phyloP scores from a whole-genome alignment of 2,888 invertebrate species.

The Stenchaetothrips biformis region DNA sequence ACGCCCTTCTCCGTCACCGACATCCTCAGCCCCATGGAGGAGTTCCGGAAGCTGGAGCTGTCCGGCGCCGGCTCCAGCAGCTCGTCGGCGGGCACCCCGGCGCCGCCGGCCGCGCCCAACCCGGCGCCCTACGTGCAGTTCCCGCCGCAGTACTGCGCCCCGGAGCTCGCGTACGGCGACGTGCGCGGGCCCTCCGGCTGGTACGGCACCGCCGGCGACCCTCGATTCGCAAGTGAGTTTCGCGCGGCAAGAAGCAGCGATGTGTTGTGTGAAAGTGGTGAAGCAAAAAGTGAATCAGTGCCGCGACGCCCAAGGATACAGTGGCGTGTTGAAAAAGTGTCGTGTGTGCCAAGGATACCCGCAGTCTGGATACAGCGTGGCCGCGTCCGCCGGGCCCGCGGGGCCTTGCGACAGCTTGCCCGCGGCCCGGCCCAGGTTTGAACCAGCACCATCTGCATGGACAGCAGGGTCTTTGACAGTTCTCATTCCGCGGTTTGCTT shows the following conservation, averaged over 20 bases:
- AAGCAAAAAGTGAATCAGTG: neutral
- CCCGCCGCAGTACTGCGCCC: slow-evolving; percentile 51
- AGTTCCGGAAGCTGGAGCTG: slow-evolving; percentile 85
- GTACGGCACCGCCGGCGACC: slow-evolving; percentile 89
- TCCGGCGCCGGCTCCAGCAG: slow-evolving; percentile 63
- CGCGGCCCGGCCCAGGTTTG: too few relatives aligned
- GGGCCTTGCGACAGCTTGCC: too few relatives aligned
- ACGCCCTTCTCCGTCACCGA: slow-evolving; percentile 95
- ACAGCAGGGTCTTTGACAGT: too few relatives aligned
- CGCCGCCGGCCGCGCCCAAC: slow-evolving; percentile 48
- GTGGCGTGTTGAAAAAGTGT: neutral
- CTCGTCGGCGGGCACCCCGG: slow-evolving; percentile 44
- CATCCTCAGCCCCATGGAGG: slow-evolving; percentile 92
- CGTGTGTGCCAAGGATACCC: neutral
- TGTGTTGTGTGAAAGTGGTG: too few relatives aligned
- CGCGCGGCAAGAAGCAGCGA: neutral
- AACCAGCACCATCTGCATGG: too few relatives aligned
- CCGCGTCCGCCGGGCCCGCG: neutral
- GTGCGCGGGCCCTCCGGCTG: slow-evolving; percentile 68
- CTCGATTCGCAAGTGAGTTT: slow-evolving; percentile 93
- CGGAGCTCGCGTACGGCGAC: slow-evolving; percentile 65
- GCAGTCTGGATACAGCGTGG: slow-evolving; percentile 2
- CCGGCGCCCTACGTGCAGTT: slow-evolving; percentile 51
- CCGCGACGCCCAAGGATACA: neutral
- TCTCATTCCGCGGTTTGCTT: too few relatives aligned